Percentiles rank a stretch among this genome's conserved stretches.
These are phyloP conservation scores for Lophius americanus DNA, from an alignment of 2,797 vertebrate species.

Conservation along the genomic window DNA sequence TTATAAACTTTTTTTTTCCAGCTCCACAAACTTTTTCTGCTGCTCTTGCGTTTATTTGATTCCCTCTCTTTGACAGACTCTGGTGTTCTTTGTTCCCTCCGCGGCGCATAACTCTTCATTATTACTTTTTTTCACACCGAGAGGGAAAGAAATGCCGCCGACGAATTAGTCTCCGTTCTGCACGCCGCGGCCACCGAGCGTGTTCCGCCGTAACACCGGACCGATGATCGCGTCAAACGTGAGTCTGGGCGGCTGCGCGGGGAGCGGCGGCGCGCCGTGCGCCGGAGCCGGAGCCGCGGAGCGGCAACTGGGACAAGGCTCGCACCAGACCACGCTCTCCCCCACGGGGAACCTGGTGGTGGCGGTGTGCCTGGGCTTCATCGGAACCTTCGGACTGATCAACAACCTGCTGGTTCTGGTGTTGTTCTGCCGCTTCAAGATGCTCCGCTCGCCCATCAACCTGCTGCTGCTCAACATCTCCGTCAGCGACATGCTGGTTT, in stretches of 20 bases:
- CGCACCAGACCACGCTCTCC: slow-evolving; percentile 68
- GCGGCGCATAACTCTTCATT: not conserved
- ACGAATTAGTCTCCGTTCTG: slow-evolving; percentile 43
- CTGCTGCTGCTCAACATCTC: slow-evolving; percentile 86
- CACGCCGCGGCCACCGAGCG: slow-evolving; percentile 37
- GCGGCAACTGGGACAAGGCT: slow-evolving; percentile 59
- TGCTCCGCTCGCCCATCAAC: slow-evolving; percentile 86
- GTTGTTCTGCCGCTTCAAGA: slow-evolving; percentile 84
- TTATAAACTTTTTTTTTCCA: slow-evolving; percentile 55
- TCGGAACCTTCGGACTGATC: slow-evolving; percentile 79
- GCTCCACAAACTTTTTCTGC: slow-evolving; percentile 31
- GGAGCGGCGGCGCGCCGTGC: slow-evolving; percentile 70
- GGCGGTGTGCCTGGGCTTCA: slow-evolving; percentile 82
- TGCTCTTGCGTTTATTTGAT: slow-evolving; percentile 9
- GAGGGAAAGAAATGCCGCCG: slow-evolving; percentile 18
- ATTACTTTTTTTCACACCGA: not conserved
- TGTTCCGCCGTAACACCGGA: slow-evolving; percentile 44
- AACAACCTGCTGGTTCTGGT: slow-evolving; percentile 85
- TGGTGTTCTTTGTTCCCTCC: too few species aligned
- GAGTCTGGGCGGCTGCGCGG: slow-evolving; percentile 78
- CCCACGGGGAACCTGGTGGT: slow-evolving; percentile 82
- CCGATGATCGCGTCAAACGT: slow-evolving; percentile 82
- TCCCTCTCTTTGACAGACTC: slow-evolving; percentile 8
- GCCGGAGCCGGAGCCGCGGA: slow-evolving; percentile 63
- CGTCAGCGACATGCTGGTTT: slow-evolving; percentile 86